phyloP scores from a whole-genome alignment of 2,797 vertebrate species.

The Erpetoichthys calabaricus region DNA sequence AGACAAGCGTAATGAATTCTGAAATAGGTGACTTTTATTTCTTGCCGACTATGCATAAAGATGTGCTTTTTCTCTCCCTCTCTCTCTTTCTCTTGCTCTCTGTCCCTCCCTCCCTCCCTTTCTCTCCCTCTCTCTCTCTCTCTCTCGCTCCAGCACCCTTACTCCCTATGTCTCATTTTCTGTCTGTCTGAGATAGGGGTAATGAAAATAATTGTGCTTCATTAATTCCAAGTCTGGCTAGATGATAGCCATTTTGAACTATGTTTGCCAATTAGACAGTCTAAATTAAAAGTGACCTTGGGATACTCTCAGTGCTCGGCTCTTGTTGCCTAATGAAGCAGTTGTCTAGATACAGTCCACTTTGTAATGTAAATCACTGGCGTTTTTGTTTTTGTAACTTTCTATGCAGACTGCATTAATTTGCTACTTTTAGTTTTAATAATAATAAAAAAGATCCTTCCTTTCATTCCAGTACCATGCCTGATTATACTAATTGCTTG shows the following conservation, averaged over 20 bases:
- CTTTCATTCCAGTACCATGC: constrained; percentile 22
- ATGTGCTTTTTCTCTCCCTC: constrained; percentile 32
- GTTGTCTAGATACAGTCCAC: constrained; percentile 60
- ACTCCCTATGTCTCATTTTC: constrained; percentile 60
- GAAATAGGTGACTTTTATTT: constrained; percentile 59
- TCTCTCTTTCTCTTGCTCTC: constrained; percentile 27
- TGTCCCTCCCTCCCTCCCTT: constrained; percentile 15
- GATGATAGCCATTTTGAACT: constrained; percentile 94
- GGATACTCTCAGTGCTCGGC: constrained; percentile 70
- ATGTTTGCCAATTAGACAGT: constrained; percentile 95
- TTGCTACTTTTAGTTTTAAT: constrained; percentile 27
- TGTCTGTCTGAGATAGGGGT: constrained; percentile 73
- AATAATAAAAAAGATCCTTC: constrained; percentile 14
- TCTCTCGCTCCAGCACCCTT: constrained; percentile 25
- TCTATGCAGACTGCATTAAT: constrained; percentile 28
- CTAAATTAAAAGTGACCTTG: constrained; percentile 98
- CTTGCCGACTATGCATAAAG: constrained; percentile 50
- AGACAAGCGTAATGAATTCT: constrained; percentile 53
- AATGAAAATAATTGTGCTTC: constrained; percentile 96
- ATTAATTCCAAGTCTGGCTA: constrained; percentile 89
- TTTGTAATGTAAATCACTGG: constrained; percentile 68
- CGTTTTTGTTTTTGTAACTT: constrained; percentile 36
- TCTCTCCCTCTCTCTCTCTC: constrained; percentile 5
- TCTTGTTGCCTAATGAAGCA: constrained; percentile 76
- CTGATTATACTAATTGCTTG: constrained; percentile 22